Evolutionary conservation across 2,888 invertebrate species (phyloP).

Genomic region (Antheraea assamensis): DNA sequence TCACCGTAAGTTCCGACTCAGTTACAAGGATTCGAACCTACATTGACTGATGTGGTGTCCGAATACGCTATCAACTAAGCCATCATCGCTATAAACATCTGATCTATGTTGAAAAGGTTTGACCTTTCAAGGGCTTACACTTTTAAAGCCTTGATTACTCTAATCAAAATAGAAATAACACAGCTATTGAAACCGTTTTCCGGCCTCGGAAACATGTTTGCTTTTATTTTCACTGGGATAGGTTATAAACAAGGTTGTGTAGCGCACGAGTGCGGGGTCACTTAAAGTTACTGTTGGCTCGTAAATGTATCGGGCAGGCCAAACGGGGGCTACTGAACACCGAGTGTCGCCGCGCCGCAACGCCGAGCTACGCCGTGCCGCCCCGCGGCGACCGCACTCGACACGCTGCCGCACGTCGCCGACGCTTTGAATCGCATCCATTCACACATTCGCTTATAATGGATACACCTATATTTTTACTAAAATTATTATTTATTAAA

Average conservation of each 20-base stretch:
- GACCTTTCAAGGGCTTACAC: neutral
- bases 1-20: too few relatives aligned
- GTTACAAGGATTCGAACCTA: too few relatives aligned
- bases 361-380: slow-evolving; percentile 40
- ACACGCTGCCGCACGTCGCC: slow-evolving; percentile 79
- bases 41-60: too few relatives aligned
- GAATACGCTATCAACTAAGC: too few relatives aligned
- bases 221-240: slow-evolving; percentile 72
- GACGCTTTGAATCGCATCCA: slow-evolving; percentile 79
- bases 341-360: slow-evolving; percentile 38
- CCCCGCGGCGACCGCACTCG: slow-evolving; percentile 81
- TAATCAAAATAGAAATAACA: neutral
- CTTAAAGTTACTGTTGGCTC: slow-evolving; percentile 78
- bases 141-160: neutral
- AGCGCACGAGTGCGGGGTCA: slow-evolving; percentile 73
- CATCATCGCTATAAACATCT: neutral
- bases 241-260: slow-evolving; percentile 72
- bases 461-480: slow-evolving; percentile 45
- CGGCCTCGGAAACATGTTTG: slow-evolving; percentile 48
- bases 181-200: slow-evolving; percentile 32
- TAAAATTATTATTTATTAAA: slow-evolving; percentile 11
- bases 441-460: slow-evolving; percentile 60
- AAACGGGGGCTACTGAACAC: slow-evolving; percentile 60
- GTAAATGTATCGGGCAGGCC: slow-evolving; percentile 73
- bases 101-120: too few relatives aligned